Conservation (phyloP, 2,797 vertebrate species). For the Falco berigora region DNA sequence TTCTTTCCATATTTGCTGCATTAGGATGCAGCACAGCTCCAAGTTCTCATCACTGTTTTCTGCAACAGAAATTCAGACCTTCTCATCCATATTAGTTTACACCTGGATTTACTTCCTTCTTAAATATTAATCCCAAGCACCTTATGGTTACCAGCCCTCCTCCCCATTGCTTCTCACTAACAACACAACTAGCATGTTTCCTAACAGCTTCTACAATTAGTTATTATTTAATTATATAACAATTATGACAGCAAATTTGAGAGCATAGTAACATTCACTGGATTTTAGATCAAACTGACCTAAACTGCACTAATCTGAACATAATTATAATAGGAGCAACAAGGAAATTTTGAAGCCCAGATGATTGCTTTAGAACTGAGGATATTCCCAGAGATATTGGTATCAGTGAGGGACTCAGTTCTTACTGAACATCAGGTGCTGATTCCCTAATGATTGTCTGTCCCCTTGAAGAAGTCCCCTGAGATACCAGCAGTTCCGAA, state of each 20-base stretch:
- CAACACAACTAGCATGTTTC: not conserved
- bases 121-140: not conserved
- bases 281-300: not conserved
- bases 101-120: not conserved
- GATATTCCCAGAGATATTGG: not conserved
- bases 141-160: not conserved
- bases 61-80: not conserved
- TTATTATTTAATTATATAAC: not conserved
- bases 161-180: not conserved
- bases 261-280: not conserved
- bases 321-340: not conserved
- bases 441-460: not conserved
- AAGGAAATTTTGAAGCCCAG: not conserved
- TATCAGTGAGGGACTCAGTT: not conserved
- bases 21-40: not conserved
- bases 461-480: not conserved
- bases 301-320: not conserved
- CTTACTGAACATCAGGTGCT: not conserved
- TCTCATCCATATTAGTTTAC: not conserved
- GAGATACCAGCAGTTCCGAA: not conserved
- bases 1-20: not conserved
- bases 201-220: not conserved
- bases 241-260: not conserved
- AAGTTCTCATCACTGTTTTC: not conserved
- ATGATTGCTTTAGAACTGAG: not conserved